Evolutionary conservation across 2,113 vertebrate genomes (phyloP).

Genomic region (Odobenus rosmarus): DNA sequence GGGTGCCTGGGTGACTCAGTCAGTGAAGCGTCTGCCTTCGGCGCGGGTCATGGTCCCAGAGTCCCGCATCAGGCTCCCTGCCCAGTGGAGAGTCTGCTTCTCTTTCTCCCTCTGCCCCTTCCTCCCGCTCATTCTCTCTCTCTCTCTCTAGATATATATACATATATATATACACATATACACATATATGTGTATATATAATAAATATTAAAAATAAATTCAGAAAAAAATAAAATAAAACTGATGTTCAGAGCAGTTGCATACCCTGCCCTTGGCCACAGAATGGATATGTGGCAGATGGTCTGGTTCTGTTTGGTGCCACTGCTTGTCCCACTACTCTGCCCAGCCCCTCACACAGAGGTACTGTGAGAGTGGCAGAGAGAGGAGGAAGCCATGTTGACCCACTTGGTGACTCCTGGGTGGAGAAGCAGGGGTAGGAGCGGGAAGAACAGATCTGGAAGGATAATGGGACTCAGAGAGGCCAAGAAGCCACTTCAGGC

Average conservation of each 20-base stretch:
- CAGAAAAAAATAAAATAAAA: not conserved
- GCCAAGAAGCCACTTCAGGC: not conserved
- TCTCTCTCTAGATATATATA: too few species aligned
- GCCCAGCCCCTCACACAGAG: not conserved
- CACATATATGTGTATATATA: too few species aligned
- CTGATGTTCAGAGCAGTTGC: not conserved
- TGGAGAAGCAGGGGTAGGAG: not conserved
- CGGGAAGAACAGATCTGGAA: not conserved
- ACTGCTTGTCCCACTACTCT: rapidly evolving
- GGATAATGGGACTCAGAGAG: not conserved
- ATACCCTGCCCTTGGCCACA: not conserved
- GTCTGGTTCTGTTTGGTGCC: not conserved
- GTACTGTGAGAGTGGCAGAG: not conserved
- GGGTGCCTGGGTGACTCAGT: too few species aligned
- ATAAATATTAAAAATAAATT: too few species aligned
- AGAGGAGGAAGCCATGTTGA: not conserved
- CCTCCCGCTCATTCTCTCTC: too few species aligned
- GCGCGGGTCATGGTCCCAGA: too few species aligned
- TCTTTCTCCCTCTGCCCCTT: too few species aligned
- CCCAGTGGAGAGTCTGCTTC: too few species aligned
- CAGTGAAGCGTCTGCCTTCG: too few species aligned
- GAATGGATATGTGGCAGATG: not conserved
- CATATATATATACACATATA: too few species aligned
- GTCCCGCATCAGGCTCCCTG: too few species aligned
- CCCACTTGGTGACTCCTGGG: not conserved